Evolutionary conservation across 2,797 vertebrate species (phyloP), one percentile per base, ranked within the genome.

Genomic region (Coccyzus lansbergi): DNA sequence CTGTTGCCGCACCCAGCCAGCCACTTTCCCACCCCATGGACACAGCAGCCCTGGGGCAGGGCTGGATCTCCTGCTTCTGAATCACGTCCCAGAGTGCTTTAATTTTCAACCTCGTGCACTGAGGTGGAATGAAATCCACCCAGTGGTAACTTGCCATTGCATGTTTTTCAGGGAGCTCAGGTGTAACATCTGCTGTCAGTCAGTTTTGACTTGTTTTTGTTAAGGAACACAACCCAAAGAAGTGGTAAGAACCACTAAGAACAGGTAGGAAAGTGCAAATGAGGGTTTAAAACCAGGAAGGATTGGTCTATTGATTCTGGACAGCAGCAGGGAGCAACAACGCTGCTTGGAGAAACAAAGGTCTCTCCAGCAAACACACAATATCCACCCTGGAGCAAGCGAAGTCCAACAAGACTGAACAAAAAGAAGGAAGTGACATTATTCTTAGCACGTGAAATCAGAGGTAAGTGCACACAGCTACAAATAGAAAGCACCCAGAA

Each of bases 31-130:
- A 76, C 34, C 84, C 18, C n/a, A 64, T 0, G 3, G 69, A 84
- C 69, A 80, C 0, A 1, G 40, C 64, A 83, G 58, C 52, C 65
- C 48, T 34, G 63, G 38, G 91, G 93, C 69, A 91, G 88, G 56
- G 67, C 85, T 84, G 90, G 74, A 40, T 94, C 55, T 86, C 63
- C 63, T 52, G 42, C 77, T 86, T 81, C 83, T 94, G 91, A 94
- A 82, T 90, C 91, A 95, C 48, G 58, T 88, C 59, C 63, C 44
- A 22, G 0, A 6, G 8, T 63, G 20, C 44, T 71, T 77, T 80
- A 90, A 88, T 78, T 40, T 83, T 82, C 85, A 96, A 65, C 55
- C 77, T 62, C 26, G 38, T 42, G 34, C 69, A 70, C 3, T 25
- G 56, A 67, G 46, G 21, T 29, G 29, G 68, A 91, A 55, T 69